Base-by-base conservation (phyloP, 2,888 invertebrate species). In the Byasa hedistus region DNA sequence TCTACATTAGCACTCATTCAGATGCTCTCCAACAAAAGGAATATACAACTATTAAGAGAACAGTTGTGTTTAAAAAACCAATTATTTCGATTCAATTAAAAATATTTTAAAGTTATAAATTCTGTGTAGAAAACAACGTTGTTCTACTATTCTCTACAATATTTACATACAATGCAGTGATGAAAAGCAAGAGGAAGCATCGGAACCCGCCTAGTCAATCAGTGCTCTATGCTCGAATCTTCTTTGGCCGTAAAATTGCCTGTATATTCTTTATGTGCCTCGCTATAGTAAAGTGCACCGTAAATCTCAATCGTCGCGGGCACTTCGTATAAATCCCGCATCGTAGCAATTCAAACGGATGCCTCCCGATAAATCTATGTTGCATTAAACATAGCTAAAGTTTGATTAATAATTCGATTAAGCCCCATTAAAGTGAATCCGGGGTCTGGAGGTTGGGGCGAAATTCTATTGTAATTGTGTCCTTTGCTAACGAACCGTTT, bases 351-450 rank as follows among this genome's bases (percentile, higher is more conserved):
- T 64, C 39, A 39, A 64, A 55, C 58, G 39, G 44, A 23, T 23
- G 61, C 57, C 36, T n/a, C 54, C 55, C 48, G 61, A 57, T 60
- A 61, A 65, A 56, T 65, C 59, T 48, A 27, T 17, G 48, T 21
- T 32, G 56, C 55, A 51, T 58, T 57, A 27, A 66, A 61, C 66
- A 62, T 19, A 8, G 32, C 39, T 23, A 48, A 62, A 66, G 54
- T 62, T 62, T 58, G 62, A 62, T 66, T 66, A 57, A 61, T 58
- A 61, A 65, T 51, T 57, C 39, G 52, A 66, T 66, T 57, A 52
- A 57, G 44, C 57, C 51, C 52, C 39, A 66, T 66, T 57, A 63
- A 57, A 63, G 63, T 22, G 62, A 44, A 57, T 57, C 57, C 23
- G 57, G 10, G n/a, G 27, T n/a, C 32, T 8, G 22, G 36, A 57